A percentile compares a stretch with the other conserved stretches of the same genome.
These are phyloP conservation scores for Protobothrops flavoviridis DNA, from an alignment of 2,113 vertebrate species.

Conservation along the genomic window DNA sequence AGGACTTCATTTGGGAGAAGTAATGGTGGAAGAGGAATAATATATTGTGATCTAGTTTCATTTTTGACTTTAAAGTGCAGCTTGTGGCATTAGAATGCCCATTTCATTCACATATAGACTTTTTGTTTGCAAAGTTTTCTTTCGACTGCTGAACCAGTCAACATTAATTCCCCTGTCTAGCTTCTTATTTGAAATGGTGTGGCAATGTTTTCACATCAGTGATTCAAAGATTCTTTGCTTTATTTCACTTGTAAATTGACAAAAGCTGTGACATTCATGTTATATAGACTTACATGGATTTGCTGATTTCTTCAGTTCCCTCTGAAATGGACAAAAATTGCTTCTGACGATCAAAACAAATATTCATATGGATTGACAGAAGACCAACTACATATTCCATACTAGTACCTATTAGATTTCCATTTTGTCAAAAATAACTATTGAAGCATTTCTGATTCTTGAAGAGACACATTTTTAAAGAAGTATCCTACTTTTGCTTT, in stretches of 20 bases:
- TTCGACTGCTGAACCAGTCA: conserved; percentile 15
- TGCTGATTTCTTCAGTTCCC: conserved; percentile 14
- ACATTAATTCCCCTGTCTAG: not conserved
- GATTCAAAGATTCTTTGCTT: conserved; percentile 18
- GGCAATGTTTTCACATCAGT: conserved; percentile 6
- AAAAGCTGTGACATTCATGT: not conserved
- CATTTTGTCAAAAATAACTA: not conserved
- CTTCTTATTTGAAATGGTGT: conserved; percentile 1
- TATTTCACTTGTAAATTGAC: conserved; percentile 1
- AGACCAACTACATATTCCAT: conserved; percentile 20
- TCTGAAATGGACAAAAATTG: not conserved
- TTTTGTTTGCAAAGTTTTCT: conserved; percentile 6
- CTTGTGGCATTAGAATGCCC: not conserved
- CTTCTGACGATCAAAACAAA: not conserved
- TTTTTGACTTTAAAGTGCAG: not conserved
- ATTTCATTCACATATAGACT: conserved; percentile 13
- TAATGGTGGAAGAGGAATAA: not conserved
- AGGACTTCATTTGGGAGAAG: not conserved
- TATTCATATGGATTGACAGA: conserved; percentile 6
- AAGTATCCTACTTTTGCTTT: conserved; percentile 14
- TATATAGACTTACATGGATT: fast-evolving
- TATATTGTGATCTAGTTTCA: not conserved
- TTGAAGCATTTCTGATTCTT: not conserved
- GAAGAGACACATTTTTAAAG: not conserved
- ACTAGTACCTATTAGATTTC: not conserved